Evolutionary conservation across 2,113 vertebrate species (phyloP).

Genomic region (Dromiciops gliroides): DNA sequence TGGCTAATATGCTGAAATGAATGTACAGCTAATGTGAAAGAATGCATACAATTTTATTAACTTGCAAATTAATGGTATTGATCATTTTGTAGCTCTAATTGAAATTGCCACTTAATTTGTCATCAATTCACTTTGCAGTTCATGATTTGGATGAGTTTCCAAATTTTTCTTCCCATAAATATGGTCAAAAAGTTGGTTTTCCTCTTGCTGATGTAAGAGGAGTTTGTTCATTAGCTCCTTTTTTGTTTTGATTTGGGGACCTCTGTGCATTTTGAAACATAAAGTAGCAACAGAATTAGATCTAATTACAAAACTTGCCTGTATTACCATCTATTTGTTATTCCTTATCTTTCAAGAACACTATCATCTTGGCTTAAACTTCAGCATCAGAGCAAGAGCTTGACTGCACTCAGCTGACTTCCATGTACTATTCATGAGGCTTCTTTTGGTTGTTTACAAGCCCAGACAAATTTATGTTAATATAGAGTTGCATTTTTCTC

Average conservation of each 20-base stretch:
- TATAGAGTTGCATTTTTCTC: not conserved
- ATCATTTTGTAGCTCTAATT: not conserved
- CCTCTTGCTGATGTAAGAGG: not conserved
- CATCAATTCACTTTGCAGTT: conserved; percentile 6
- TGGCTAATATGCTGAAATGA: conserved; percentile 23
- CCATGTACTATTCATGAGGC: not conserved
- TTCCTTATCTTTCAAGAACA: conserved; percentile 11
- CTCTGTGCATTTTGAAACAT: conserved; percentile 32
- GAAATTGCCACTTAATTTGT: conserved; percentile 10
- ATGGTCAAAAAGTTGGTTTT: not conserved
- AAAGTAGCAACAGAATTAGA: conserved; percentile 27
- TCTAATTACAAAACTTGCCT: not conserved
- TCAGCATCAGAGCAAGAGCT: not conserved
- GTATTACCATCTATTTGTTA: conserved; percentile 42
- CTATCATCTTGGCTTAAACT: conserved; percentile 12
- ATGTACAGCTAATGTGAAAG: not conserved
- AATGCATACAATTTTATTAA: not conserved
- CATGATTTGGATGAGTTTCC: conserved; percentile 25
- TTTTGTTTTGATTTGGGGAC: conserved; percentile 41
- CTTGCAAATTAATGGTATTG: conserved; percentile 20
- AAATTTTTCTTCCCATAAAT: conserved; percentile 32
- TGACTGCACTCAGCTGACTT: not conserved
- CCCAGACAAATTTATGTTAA: not conserved
- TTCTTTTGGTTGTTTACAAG: not conserved
- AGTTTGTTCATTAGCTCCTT: conserved; percentile 25